phyloP scores from a whole-genome alignment of 2,797 vertebrate species.

The Sylvia borin region DNA sequence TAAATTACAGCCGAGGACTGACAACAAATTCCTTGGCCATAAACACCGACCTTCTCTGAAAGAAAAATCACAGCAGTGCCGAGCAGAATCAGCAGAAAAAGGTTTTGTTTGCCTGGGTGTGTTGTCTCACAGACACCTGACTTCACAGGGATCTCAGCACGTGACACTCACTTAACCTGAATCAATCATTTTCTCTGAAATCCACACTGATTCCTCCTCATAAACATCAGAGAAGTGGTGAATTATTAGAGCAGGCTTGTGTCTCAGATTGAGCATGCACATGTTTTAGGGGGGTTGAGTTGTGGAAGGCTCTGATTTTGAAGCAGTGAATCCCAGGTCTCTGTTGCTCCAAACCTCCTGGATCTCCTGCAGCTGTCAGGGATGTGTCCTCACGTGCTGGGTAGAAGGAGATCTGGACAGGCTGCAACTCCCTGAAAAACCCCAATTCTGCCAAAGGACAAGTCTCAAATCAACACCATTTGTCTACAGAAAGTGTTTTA shows the following conservation, averaged over 20 bases:
- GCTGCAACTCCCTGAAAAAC: neutral
- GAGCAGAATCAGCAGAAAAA: neutral
- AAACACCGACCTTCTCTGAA: neutral
- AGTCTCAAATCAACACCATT: neutral
- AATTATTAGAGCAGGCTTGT: neutral
- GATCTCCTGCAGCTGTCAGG: neutral
- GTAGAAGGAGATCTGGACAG: neutral
- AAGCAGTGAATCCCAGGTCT: neutral
- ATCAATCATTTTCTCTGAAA: neutral
- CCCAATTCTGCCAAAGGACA: neutral
- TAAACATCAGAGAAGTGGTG: neutral
- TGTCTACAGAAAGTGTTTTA: neutral
- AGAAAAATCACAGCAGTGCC: neutral
- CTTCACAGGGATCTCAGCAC: neutral
- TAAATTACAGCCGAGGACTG: constrained; percentile 5
- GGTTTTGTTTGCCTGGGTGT: neutral
- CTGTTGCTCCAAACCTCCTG: neutral
- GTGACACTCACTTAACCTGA: neutral
- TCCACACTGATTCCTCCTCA: neutral
- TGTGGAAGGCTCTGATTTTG: neutral
- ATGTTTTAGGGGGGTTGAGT: neutral
- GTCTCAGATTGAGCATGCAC: neutral
- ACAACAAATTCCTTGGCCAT: neutral
- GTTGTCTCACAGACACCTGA: neutral
- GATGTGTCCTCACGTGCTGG: neutral